Evolutionary conservation across 2,113 vertebrate species (phyloP).

Genomic region (Vireo altiloquus): DNA sequence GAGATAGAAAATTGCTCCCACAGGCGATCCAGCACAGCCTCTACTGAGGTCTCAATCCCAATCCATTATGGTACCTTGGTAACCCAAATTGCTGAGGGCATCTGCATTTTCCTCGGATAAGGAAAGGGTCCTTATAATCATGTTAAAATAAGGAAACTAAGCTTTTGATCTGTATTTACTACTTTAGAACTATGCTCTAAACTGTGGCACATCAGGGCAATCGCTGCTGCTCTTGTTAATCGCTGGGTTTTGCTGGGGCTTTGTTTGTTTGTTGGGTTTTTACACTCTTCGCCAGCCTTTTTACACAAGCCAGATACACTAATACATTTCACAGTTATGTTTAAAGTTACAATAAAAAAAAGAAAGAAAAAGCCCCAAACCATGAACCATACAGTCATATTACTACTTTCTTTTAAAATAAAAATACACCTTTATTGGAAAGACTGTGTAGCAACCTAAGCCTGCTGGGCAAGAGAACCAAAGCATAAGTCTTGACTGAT

Average conservation of each 20-base stretch:
- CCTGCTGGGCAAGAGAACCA: not conserved
- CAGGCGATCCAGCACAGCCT: not conserved
- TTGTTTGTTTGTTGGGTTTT: not conserved
- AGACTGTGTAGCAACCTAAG: not conserved
- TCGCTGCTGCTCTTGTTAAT: not conserved
- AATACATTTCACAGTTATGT: not conserved
- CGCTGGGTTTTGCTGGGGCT: fast-evolving
- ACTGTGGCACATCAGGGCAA: not conserved
- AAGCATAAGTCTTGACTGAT: not conserved
- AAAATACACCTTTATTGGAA: not conserved
- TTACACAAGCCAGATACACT: not conserved
- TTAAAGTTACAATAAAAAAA: not conserved
- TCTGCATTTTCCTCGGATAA: not conserved
- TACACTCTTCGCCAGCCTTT: not conserved
- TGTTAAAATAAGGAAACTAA: not conserved
- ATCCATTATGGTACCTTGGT: not conserved
- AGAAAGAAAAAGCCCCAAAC: not conserved
- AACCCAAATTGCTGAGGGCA: not conserved
- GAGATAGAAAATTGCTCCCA: not conserved
- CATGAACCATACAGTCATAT: not conserved
- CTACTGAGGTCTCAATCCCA: not conserved
- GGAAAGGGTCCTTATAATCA: not conserved
- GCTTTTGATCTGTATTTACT: not conserved
- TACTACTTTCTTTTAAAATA: not conserved
- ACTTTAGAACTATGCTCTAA: not conserved